A percentile compares a stretch with the other conserved stretches of the same genome.
These are phyloP conservation scores for Argyra leucocephala DNA, from an alignment of 2,888 invertebrate genomes.

Conservation along the genomic window DNA sequence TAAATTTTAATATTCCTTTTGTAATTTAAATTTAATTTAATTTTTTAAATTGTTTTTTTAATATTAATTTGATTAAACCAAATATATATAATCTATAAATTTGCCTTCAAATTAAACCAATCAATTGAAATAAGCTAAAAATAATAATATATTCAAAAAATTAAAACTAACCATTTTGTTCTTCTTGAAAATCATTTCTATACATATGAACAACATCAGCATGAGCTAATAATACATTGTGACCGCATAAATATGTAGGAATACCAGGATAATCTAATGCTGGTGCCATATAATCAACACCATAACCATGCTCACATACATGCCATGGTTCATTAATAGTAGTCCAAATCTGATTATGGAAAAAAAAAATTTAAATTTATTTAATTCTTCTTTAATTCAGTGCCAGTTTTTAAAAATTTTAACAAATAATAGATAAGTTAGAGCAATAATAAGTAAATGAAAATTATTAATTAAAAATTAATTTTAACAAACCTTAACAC, in stretches of 20 bases:
- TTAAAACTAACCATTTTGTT: slow-evolving; percentile 46
- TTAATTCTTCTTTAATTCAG: background rate
- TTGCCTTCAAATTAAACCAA: too few species aligned
- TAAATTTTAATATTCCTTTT: too few species aligned
- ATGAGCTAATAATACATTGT: slow-evolving; percentile 65
- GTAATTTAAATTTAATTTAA: too few species aligned
- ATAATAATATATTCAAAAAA: too few species aligned
- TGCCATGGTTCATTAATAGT: slow-evolving; percentile 66
- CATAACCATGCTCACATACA: slow-evolving; percentile 43
- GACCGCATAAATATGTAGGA: slow-evolving; percentile 59
- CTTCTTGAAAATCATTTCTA: slow-evolving; percentile 49
- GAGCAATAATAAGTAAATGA: background rate
- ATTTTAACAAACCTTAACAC: slow-evolving; percentile 45
- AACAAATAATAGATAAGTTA: background rate
- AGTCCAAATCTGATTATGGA: slow-evolving; percentile 50
- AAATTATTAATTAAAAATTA: background rate
- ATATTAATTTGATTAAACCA: too few species aligned
- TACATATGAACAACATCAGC: slow-evolving; percentile 59
- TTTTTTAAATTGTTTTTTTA: too few species aligned
- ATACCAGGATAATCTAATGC: slow-evolving; percentile 51
- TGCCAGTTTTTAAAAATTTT: background rate
- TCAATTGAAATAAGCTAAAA: too few species aligned
- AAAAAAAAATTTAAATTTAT: slow-evolving; percentile 12
- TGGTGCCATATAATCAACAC: slow-evolving; percentile 52
- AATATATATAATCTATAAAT: too few species aligned